These are phyloP conservation scores for Tillus elongatus DNA, from an alignment of 2,888 invertebrate genomes.

Conservation along the genomic window DNA sequence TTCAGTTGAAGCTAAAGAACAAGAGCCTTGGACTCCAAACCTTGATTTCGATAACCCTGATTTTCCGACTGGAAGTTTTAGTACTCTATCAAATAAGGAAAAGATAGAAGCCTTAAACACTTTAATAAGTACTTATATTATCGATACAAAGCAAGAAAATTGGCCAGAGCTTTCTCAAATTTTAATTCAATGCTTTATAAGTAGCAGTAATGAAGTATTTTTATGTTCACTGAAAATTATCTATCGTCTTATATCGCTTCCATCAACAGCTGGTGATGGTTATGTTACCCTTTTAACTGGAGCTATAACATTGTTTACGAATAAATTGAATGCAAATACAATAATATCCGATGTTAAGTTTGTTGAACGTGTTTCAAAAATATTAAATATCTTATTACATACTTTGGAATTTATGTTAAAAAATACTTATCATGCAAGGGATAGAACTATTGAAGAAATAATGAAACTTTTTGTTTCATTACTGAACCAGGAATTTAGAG, in stretches of 20 bases:
- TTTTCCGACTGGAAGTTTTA: no score
- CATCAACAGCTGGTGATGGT: constrained; percentile 18
- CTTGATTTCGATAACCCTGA: constrained; percentile 9
- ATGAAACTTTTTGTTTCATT: constrained; percentile 17
- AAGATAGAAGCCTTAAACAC: no score
- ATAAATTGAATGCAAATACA: no score
- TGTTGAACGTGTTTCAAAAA: no score
- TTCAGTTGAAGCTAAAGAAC: no score
- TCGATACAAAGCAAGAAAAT: constrained; percentile 20
- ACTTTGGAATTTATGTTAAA: constrained; percentile 16
- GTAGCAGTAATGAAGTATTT: constrained; percentile 19
- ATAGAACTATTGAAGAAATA: constrained; percentile 19
- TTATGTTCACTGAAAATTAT: constrained; percentile 19
- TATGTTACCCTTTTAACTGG: constrained; percentile 22
- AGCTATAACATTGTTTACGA: no score
- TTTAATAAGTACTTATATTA: constrained; percentile 16
- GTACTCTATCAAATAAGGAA: no score
- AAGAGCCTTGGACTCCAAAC: no score
- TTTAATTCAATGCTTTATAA: constrained; percentile 21
- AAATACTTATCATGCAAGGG: constrained; percentile 17
- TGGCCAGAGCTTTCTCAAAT: constrained; percentile 19
- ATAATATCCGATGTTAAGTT: no score
- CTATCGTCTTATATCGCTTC: constrained; percentile 20
- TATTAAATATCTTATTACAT: no score
- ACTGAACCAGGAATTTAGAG: constrained; percentile 12